Evolutionary conservation across 1,140 invertebrate species (phyloP).

Genomic region (Cotesia chilonis): DNA sequence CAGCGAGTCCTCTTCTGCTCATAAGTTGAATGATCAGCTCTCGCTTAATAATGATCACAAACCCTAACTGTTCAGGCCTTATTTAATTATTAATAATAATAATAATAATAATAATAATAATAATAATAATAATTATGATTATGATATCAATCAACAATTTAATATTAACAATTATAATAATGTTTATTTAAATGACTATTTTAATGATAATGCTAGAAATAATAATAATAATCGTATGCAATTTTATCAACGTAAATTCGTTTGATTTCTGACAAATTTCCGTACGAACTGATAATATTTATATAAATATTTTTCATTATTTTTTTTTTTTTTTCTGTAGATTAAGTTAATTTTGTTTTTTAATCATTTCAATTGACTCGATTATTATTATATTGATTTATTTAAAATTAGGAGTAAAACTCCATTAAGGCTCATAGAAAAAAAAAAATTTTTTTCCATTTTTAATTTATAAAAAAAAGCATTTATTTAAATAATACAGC

Average conservation of each 20-base stretch:
- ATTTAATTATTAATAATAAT: constrained; percentile 46
- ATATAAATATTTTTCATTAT: not conserved
- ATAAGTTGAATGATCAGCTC: constrained; percentile 51
- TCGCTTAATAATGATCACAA: constrained; percentile 60
- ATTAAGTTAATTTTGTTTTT: too few species aligned
- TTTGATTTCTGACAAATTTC: not conserved
- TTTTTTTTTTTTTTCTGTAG: not conserved
- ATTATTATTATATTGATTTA: too few species aligned
- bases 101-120: not conserved
- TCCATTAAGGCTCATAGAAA: too few species aligned
- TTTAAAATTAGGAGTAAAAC: too few species aligned
- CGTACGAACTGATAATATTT: not conserved
- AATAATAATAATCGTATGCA: not conserved
- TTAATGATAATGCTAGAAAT: not conserved
- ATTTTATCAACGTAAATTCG: too few species aligned
- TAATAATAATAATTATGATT: not conserved
- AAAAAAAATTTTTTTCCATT: too few species aligned
- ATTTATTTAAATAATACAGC: too few species aligned
- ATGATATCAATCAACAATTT: not conserved
- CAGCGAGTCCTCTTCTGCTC: constrained; percentile 46
- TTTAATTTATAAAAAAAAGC: too few species aligned
- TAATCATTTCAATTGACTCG: too few species aligned
- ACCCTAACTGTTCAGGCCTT: constrained; percentile 66
- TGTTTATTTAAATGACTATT: not conserved
- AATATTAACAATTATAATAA: constrained; percentile 9